phyloP scores from a whole-genome alignment of 2,797 vertebrate genomes.

The Eulemur mongoz region DNA sequence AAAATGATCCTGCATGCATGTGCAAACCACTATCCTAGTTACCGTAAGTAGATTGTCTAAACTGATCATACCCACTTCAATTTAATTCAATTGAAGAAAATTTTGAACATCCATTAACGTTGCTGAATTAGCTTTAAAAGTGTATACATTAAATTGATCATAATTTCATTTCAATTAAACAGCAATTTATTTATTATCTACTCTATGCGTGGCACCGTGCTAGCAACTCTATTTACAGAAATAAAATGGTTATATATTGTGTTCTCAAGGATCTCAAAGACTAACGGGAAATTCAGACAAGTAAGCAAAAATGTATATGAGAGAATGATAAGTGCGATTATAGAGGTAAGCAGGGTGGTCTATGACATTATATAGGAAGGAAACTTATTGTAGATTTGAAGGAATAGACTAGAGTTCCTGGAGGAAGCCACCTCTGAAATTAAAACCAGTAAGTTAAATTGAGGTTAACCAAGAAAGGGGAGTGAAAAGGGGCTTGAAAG shows the following conservation, averaged over 20 bases:
- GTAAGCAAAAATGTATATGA: background rate
- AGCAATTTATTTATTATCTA: background rate
- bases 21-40: background rate
- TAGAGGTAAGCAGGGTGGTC: background rate
- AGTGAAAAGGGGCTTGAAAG: background rate
- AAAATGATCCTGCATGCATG: background rate
- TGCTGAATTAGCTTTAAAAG: background rate
- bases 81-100: background rate
- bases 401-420: background rate
- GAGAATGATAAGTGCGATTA: background rate
- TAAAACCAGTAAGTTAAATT: background rate
- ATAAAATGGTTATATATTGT: background rate
- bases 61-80: background rate
- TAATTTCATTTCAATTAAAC: conserved; percentile 11
- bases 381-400: background rate
- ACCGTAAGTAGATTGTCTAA: background rate
- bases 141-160: background rate
- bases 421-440: background rate
- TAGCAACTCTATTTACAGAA: background rate
- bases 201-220: background rate
- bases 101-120: background rate
- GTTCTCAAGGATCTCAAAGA: background rate
- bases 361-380: background rate
- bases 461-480: background rate
- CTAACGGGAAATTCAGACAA: conserved; percentile 5